Conservation (phyloP, 35 echinoderm and acorn worm genomes). For the Patiria miniata region DNA sequence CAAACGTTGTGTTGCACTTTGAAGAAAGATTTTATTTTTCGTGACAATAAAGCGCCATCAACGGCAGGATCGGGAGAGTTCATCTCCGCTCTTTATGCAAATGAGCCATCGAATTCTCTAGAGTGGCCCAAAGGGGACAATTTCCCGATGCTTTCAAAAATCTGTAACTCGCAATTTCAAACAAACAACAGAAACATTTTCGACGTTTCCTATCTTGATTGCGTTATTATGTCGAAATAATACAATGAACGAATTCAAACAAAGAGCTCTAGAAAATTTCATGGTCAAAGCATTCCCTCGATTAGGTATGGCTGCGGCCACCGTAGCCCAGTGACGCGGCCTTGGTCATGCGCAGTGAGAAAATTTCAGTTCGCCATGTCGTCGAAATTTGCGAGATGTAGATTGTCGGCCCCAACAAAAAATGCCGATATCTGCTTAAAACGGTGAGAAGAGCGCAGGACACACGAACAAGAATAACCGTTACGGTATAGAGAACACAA, state of each 20-base stretch:
- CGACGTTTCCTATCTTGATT: too few species aligned
- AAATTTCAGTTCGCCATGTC: constrained; percentile 64
- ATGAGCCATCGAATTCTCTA: neutral
- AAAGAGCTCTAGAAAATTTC: neutral
- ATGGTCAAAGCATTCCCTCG: too few species aligned
- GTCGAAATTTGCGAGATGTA: constrained; percentile 16
- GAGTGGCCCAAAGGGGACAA: neutral
- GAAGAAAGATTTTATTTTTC: too few species aligned
- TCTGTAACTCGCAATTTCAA: too few species aligned
- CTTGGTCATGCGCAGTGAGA: constrained; percentile 17
- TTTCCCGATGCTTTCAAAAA: too few species aligned
- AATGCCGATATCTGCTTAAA: constrained; percentile 51
- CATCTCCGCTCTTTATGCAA: neutral
- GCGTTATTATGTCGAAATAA: too few species aligned
- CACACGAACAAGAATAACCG: constrained; percentile 40
- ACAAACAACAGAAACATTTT: too few species aligned
- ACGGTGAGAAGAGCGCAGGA: constrained; percentile 56
- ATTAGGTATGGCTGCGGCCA: neutral
- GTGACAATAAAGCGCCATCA: neutral
- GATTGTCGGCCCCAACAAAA: constrained; percentile 33
- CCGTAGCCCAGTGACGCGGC: constrained; percentile 2
- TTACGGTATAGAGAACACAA: constrained; percentile 69
- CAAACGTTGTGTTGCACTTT: too few species aligned
- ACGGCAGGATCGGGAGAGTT: neutral
- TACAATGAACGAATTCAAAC: neutral